phyloP scores from a whole-genome alignment of 2,888 invertebrate species.

The Scaptomyza flava region DNA sequence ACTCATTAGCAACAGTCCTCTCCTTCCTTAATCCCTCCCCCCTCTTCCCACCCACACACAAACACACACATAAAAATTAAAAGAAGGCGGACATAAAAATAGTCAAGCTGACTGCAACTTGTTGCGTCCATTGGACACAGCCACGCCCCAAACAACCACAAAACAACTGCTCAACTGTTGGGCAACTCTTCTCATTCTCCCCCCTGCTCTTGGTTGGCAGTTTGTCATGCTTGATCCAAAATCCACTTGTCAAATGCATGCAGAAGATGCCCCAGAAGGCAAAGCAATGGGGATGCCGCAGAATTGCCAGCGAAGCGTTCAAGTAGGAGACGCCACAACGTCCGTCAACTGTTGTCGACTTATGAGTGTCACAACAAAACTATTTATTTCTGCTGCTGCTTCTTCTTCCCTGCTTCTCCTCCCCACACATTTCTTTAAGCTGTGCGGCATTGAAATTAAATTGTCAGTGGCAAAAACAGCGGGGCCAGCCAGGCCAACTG shows the following conservation, averaged over 20 bases:
- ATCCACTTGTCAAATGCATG: conserved; percentile 59
- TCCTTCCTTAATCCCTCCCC: neutral
- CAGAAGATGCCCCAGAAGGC: neutral
- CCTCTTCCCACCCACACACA: no score
- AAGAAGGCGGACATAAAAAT: neutral
- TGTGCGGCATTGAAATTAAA: conserved; percentile 76
- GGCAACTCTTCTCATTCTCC: conserved; percentile 25
- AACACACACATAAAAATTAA: no score
- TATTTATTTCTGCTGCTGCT: conserved; percentile 55
- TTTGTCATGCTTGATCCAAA: conserved; percentile 38
- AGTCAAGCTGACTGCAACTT: conserved; percentile 41
- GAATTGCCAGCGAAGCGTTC: conserved; percentile 48
- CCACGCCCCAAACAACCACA: conserved; percentile 30
- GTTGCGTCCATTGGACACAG: conserved; percentile 49
- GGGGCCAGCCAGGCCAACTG: neutral
- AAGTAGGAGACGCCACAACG: conserved; percentile 34
- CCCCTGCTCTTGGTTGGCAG: conserved; percentile 3
- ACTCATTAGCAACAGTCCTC: conserved; percentile 45
- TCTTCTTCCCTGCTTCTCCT: neutral
- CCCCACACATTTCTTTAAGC: conserved; percentile 45
- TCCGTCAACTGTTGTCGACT: conserved; percentile 48
- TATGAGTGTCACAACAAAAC: conserved; percentile 77
- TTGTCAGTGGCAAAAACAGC: conserved; percentile 59
- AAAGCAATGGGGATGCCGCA: neutral
- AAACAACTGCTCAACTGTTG: conserved; percentile 52